Evolutionary conservation across 2,888 invertebrate species (phyloP).

Genomic region (Malthinus seriepunctatus): DNA sequence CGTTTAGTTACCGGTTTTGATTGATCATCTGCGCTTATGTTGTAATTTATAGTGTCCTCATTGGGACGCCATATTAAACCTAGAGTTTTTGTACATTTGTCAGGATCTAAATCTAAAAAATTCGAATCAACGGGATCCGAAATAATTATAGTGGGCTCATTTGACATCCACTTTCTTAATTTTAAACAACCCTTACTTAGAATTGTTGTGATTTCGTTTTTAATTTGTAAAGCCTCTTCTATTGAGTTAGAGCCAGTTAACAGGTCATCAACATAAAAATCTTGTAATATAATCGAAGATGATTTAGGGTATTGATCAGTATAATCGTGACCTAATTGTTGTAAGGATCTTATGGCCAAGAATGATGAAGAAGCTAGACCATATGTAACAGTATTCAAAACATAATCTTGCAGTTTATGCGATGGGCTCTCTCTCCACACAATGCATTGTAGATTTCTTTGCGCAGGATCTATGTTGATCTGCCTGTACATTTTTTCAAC

Average conservation of each 20-base stretch:
- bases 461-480: slow-evolving; percentile 1
- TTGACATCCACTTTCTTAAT: no score
- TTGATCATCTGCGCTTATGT: no score
- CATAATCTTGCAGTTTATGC: neutral
- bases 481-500: slow-evolving; percentile 25
- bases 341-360: slow-evolving; percentile 3
- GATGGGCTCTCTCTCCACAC: slow-evolving; percentile 10
- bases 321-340: slow-evolving; percentile 5
- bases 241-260: no score
- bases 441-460: slow-evolving; percentile 14
- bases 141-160: slow-evolving; percentile 11
- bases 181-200: no score
- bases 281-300: neutral
- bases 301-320: neutral
- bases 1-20: no score
- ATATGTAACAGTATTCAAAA: slow-evolving; percentile 9
- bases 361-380: slow-evolving; percentile 5
- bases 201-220: no score
- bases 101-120: neutral
- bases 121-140: neutral
- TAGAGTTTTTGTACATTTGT: slow-evolving; percentile 2
- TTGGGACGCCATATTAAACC: no score
- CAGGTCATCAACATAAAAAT: slow-evolving; percentile 21
- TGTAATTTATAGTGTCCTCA: no score
- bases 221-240: no score